Evolutionary conservation across 1,140 invertebrate genomes (phyloP).

Genomic region (Saccostrea cuccullata): DNA sequence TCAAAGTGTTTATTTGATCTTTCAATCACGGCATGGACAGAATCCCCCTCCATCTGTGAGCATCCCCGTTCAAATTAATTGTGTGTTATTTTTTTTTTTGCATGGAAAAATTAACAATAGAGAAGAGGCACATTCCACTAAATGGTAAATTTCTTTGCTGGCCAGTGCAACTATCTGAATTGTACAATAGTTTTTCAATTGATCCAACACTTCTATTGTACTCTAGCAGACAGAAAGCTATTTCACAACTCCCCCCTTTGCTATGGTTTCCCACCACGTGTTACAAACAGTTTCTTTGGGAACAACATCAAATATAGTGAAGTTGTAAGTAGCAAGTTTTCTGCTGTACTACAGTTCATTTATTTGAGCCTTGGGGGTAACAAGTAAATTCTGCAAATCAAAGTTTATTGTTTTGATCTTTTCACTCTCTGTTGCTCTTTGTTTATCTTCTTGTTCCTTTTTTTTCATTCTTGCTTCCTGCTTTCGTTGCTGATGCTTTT

Average conservation of each 20-base stretch:
- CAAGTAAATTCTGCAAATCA: too few relatives aligned
- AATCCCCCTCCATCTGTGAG: conserved; percentile 51
- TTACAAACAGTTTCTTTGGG: too few relatives aligned
- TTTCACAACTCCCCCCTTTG: conserved; percentile 50
- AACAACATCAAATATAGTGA: too few relatives aligned
- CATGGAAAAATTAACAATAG: conserved; percentile 38
- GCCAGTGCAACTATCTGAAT: conserved; percentile 53
- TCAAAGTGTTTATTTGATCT: conserved; percentile 30
- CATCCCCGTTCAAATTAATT: conserved; percentile 47
- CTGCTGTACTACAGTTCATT: too few relatives aligned
- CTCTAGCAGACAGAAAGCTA: conserved; percentile 40
- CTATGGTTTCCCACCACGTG: conserved; percentile 40
- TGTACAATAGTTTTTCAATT: conserved; percentile 40
- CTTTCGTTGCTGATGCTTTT: background rate
- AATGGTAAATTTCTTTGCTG: conserved; percentile 52
- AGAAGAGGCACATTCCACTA: conserved; percentile 49
- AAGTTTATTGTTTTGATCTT: background rate
- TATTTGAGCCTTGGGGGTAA: too few relatives aligned
- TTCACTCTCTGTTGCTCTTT: conserved; percentile 9
- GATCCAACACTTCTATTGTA: conserved; percentile 13
- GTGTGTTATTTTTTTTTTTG: background rate
- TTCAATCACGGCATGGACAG: conserved; percentile 31
- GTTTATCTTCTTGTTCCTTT: conserved; percentile 38
- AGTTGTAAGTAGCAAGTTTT: too few relatives aligned
- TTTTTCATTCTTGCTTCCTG: conserved; percentile 21